phyloP scores from a whole-genome alignment of 2,888 invertebrate species.

The Trichacis sp. region DNA sequence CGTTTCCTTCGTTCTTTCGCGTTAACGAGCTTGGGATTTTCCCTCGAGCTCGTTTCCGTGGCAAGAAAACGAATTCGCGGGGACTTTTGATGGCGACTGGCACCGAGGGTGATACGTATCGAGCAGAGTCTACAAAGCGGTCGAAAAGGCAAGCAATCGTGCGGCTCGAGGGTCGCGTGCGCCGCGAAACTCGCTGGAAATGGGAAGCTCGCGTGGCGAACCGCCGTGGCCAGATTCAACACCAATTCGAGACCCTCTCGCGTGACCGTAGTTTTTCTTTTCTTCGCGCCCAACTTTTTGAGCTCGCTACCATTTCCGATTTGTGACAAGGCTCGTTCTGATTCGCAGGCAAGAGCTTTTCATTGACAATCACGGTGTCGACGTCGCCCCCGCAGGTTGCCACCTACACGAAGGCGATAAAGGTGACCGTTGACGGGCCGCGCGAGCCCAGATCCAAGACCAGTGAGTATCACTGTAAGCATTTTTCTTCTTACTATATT shows the following conservation, averaged over 20 bases:
- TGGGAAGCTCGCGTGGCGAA: constrained; percentile 63
- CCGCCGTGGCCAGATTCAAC: constrained; percentile 63
- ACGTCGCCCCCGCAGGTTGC: constrained; percentile 96
- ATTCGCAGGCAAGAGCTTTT: constrained; percentile 94
- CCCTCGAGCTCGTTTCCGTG: too few species aligned
- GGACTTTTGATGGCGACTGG: constrained; percentile 55
- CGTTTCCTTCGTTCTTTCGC: too few species aligned
- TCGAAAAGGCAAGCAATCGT: constrained; percentile 22
- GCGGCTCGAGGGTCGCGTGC: constrained; percentile 43
- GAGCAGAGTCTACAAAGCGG: constrained; percentile 12
- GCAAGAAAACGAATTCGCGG: too few species aligned
- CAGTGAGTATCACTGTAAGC: constrained; percentile 78
- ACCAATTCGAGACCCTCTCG: constrained; percentile 52
- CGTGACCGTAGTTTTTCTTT: background rate
- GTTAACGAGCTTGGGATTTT: too few species aligned
- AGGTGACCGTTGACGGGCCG: constrained; percentile 98
- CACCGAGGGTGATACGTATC: constrained; percentile 62
- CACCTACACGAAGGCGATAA: constrained; percentile 96
- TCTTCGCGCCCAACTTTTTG: background rate
- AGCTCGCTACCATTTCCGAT: background rate
- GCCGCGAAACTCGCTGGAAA: constrained; percentile 41
- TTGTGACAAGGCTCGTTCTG: background rate
- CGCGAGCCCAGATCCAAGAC: constrained; percentile 94
- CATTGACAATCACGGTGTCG: constrained; percentile 93
- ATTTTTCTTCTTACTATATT: constrained; percentile 51